Evolutionary conservation across 2,888 invertebrate genomes (phyloP).

Genomic region (Hoplodrina ambigua): DNA sequence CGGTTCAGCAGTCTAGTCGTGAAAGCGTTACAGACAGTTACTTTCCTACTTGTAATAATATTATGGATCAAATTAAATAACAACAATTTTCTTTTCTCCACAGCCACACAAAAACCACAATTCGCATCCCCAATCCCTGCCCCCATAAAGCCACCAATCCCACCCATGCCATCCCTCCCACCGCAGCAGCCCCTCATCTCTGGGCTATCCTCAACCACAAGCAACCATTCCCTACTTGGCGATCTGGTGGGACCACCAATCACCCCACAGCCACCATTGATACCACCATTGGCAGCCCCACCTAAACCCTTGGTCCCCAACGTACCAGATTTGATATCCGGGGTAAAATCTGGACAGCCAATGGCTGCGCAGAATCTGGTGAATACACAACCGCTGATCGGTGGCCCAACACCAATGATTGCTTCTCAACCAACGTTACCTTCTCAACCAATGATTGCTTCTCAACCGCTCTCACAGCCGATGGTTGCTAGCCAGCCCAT

Average conservation of each 20-base stretch:
- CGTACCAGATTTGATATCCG: slow-evolving; percentile 83
- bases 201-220: slow-evolving; percentile 29
- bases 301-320: slow-evolving; percentile 69
- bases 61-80: not conserved
- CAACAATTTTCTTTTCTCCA: slow-evolving; percentile 17
- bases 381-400: slow-evolving; percentile 63
- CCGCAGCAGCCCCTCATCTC: slow-evolving; percentile 49
- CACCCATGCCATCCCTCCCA: slow-evolving; percentile 75
- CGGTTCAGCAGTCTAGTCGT: no score
- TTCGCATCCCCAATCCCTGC: slow-evolving; percentile 74
- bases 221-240: slow-evolving; percentile 58
- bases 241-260: slow-evolving; percentile 51
- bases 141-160: slow-evolving; percentile 82
- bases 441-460: slow-evolving; percentile 60
- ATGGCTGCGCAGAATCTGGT: slow-evolving; percentile 55
- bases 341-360: slow-evolving; percentile 71
- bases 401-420: slow-evolving; percentile 59
- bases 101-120: slow-evolving; percentile 73
- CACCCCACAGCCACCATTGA: slow-evolving; percentile 50
- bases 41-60: no score
- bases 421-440: slow-evolving; percentile 57
- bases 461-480: slow-evolving; percentile 67
- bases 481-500: slow-evolving; percentile 59
- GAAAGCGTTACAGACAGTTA: no score
- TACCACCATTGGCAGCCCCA: slow-evolving; percentile 66